Base-by-base conservation (phyloP, 2,888 invertebrate species). In the Lithophane socia region DNA sequence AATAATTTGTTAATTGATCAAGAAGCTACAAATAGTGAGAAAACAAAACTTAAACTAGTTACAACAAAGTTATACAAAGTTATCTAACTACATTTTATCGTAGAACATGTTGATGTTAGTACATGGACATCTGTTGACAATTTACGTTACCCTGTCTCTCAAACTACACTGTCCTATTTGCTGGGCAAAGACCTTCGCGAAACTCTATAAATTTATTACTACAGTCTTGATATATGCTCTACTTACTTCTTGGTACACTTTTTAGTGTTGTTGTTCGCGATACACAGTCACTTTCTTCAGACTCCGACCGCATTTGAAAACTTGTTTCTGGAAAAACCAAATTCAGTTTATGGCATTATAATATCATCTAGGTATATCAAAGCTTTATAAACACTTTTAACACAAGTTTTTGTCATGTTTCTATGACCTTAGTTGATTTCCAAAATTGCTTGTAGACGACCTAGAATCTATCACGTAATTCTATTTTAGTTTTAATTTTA, bases 231-330 rank as follows among this genome's bases (percentile, higher is more conserved):
- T 67, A 60, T n/a, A 44, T 12, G n/a, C 13, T 61, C 1, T 12
- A 85, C 96, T 93, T 91, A 97, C 97, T 97, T 93, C 95, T 93
- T 64, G 96, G 96, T 3, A 91, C 95, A 87, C 94, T 96, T 86
- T 96, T 96, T 24, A 97, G 86, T 12, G 97, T 96, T 0, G 96
- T 96, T 0, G 96, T 96, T 78, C 97, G 90, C 10, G 97, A 96
- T 13, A 97, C 94, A 60, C 96, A 96, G 76, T 97, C 97, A 78
- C 97, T 97, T 76, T 97, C 97, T 88, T 97, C 97, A 2, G 97
- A 97, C 80, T 97, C 97, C 0, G 97, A 97, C 82, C 97, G 92
- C 93, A 95, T 93, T 93, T 97, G 97, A 85, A 97, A 97, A 91
- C 97, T 97, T 3, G 97, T 97, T 92, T 97, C 97, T 97, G 92